These are phyloP conservation scores for Leiothrix lutea DNA, from an alignment of 2,113 vertebrate species.

Conservation along the genomic window DNA sequence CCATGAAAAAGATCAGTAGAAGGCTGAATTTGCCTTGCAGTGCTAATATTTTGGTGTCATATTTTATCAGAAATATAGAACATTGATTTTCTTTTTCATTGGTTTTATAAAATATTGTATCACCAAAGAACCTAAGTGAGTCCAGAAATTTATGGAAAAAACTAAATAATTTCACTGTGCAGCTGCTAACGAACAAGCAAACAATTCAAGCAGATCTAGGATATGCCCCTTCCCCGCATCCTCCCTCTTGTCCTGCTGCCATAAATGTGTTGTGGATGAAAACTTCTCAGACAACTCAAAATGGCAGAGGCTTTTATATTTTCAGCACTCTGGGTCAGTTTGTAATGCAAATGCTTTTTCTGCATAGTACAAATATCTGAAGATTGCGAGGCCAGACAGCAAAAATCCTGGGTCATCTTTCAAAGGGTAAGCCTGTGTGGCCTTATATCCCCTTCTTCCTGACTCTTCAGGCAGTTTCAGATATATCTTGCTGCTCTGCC, in stretches of 20 bases:
- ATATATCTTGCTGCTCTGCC: not conserved
- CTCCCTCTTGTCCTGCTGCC: not conserved
- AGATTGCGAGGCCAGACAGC: not conserved
- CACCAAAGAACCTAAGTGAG: not conserved
- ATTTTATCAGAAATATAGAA: not conserved
- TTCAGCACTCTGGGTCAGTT: not conserved
- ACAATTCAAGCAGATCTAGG: not conserved
- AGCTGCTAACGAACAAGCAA: not conserved
- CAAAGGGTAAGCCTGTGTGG: not conserved
- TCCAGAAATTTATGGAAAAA: not conserved
- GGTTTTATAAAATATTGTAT: not conserved
- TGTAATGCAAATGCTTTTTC: not conserved
- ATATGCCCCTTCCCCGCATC: not conserved
- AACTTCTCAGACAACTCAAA: not conserved
- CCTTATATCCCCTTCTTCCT: not conserved
- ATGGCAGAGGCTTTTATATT: not conserved
- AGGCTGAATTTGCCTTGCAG: not conserved
- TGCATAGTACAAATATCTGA: not conserved
- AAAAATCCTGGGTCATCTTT: not conserved
- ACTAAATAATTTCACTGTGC: not conserved
- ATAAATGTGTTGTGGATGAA: not conserved
- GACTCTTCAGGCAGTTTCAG: not conserved
- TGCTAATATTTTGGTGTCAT: not conserved
- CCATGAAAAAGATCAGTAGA: not conserved
- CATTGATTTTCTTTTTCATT: not conserved